Evolutionary conservation across 1,140 invertebrate species (phyloP).

Genomic region (Pantala flavescens): DNA sequence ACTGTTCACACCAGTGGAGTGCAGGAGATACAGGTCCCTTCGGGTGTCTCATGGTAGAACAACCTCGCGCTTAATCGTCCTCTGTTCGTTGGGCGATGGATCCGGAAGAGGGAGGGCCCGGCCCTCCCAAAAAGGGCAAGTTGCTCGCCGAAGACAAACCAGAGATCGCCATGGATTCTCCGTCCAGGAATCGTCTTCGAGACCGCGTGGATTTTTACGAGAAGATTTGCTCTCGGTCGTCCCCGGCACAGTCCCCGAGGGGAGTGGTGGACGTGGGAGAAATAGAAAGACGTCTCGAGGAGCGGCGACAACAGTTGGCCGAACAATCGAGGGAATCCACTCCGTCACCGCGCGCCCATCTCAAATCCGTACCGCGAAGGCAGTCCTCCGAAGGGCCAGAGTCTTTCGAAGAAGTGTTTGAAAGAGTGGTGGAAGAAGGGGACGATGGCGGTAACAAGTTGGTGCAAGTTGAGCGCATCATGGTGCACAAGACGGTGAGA

Average conservation of each 20-base stretch:
- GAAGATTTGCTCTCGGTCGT: conserved; percentile 52
- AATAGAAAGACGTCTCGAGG: conserved; percentile 45
- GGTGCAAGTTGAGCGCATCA: conserved; percentile 56
- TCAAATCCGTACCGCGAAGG: conserved; percentile 21
- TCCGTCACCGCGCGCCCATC: conserved; percentile 25
- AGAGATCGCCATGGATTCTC: conserved; percentile 29
- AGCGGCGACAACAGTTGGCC: conserved; percentile 41
- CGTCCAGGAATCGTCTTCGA: conserved; percentile 42
- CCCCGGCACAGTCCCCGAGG: conserved; percentile 29
- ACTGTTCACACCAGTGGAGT: too few relatives aligned
- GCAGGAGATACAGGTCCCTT: too few relatives aligned
- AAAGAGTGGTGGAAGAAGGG: conserved; percentile 49
- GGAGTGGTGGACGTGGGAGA: conserved; percentile 43
- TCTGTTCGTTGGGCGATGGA: conserved; percentile 14
- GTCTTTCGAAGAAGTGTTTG: conserved; percentile 45
- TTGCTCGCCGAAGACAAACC: not conserved
- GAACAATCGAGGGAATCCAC: conserved; percentile 40
- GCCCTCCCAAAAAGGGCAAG: not conserved
- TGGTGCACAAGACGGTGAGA: conserved; percentile 42
- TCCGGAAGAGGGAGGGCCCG: conserved; percentile 20
- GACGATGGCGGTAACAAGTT: conserved; percentile 44
- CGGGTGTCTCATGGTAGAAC: too few relatives aligned
- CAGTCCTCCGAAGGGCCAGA: conserved; percentile 26
- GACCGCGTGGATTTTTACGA: conserved; percentile 67
- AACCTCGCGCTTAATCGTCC: too few relatives aligned